Evolutionary conservation across 2,888 invertebrate species (phyloP), one percentile per base, ranked within the genome.

Genomic region (Cerastis rubricosa): DNA sequence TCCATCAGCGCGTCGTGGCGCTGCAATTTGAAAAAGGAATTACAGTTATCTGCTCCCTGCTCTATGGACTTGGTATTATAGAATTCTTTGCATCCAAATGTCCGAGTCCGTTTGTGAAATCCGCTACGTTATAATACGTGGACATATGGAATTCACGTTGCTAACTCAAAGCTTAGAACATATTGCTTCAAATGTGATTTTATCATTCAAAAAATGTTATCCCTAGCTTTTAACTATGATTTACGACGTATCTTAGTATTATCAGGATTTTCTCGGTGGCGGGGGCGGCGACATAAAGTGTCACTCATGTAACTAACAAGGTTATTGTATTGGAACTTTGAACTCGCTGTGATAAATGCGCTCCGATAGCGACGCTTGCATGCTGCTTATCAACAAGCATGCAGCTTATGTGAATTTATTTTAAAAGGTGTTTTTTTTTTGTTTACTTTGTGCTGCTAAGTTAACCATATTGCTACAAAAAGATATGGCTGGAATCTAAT

Each of bases 21-120:
- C 89, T 92, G 93, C 94, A 93, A 93, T 95, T 93, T 92, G 89
- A 93, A 94, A 93, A 94, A 93, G 92, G 92, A 93, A 93, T 92
- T 92, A 92, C 91, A 90, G 90, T 90, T 92, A 88, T 91, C 89
- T 87, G 90, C 89, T 93, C 88, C 83, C 87, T 90, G 85, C 89
- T 87, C 87, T 89, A 89, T 90, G 89, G 86, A 83, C 85, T 87
- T 80, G 71, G 84, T 85, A 88, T 89, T 89, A 87, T 84, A 89
- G 80, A 87, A 89, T 80, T 88, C 83, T 79, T 87, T 78, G 84
- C 82, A 85, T 80, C 72, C 76, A 86, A 85, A 88, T 79, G 71
- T 80, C 72, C 45, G 67, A 25, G 61, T 29, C 70, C 71, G 43
- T 67, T 71, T 71, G 43, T 59, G 57, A 74, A 77, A 73, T 74